A percentile compares a stretch with the other conserved stretches of the same genome.
These are phyloP conservation scores for Climacteris rufus DNA, from an alignment of 2,113 vertebrate genomes.

Conservation along the genomic window DNA sequence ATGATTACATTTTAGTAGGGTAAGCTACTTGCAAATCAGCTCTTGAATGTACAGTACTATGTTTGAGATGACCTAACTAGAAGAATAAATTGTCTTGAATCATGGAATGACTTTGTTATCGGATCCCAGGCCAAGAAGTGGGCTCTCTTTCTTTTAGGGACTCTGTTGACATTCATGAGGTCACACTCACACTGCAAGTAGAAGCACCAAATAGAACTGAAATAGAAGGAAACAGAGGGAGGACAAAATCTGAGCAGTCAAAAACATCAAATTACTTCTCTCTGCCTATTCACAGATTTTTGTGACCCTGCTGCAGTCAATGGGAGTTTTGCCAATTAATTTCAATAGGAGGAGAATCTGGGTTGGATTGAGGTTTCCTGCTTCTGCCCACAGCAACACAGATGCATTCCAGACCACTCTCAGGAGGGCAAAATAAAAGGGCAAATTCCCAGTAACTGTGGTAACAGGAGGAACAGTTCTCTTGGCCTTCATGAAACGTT, in stretches of 20 bases:
- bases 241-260: not conserved
- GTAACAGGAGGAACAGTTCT: not conserved
- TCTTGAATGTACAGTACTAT: not conserved
- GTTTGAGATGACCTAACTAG: not conserved
- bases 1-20: not conserved
- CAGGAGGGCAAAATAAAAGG: not conserved
- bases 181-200: not conserved
- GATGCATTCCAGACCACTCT: not conserved
- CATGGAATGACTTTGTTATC: not conserved
- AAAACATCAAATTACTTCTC: not conserved
- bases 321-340: not conserved
- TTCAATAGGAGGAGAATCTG: not conserved
- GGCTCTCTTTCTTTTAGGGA: not conserved
- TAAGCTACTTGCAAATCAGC: not conserved
- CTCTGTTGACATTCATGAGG: not conserved
- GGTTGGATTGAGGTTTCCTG: not conserved
- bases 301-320: not conserved
- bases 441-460: not conserved
- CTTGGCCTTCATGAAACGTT: not conserved
- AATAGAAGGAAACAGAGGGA: not conserved
- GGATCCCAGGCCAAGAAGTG: not conserved
- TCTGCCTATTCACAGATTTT: not conserved
- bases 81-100: not conserved
- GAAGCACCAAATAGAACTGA: not conserved
- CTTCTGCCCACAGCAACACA: not conserved